Percentiles rank a stretch among this genome's conserved stretches.
These are phyloP conservation scores for Dolomedes plantarius DNA, from an alignment of 2,888 invertebrate species.

Conservation along the genomic window DNA sequence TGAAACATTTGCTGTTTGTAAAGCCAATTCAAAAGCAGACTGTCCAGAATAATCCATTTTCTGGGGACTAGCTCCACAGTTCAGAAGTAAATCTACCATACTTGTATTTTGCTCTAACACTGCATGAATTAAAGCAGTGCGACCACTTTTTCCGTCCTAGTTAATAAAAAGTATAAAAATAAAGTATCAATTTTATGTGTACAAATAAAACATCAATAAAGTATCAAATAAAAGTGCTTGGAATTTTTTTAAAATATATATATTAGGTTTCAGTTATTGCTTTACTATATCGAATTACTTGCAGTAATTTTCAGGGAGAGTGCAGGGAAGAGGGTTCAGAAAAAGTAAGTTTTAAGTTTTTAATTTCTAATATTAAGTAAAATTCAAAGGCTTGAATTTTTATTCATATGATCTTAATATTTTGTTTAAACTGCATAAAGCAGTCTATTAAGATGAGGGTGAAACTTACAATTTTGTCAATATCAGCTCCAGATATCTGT, in stretches of 20 bases:
- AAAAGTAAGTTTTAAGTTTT: too few relatives aligned
- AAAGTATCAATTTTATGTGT: background rate
- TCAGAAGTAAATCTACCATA: constrained; percentile 43
- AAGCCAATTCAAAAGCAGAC: constrained; percentile 47
- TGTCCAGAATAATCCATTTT: constrained; percentile 56
- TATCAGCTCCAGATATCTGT: constrained; percentile 30
- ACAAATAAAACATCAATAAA: background rate
- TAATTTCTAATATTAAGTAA: too few relatives aligned
- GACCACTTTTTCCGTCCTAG: constrained; percentile 69
- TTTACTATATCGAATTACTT: too few relatives aligned
- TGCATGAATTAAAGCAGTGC: constrained; percentile 60
- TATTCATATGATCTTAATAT: too few relatives aligned
- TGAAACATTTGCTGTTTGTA: constrained; percentile 20
- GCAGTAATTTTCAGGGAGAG: too few relatives aligned
- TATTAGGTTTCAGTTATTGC: too few relatives aligned
- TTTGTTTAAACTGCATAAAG: too few relatives aligned
- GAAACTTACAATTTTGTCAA: constrained; percentile 59
- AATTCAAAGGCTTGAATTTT: too few relatives aligned
- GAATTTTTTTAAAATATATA: background rate
- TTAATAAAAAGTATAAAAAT: background rate
- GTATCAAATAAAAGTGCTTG: background rate
- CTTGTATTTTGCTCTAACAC: constrained; percentile 43
- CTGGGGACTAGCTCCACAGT: constrained; percentile 32
- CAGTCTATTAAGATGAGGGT: too few relatives aligned
- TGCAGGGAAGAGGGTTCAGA: too few relatives aligned